Base-by-base conservation (phyloP, 1,140 invertebrate species). In the Subanguina moxae region DNA sequence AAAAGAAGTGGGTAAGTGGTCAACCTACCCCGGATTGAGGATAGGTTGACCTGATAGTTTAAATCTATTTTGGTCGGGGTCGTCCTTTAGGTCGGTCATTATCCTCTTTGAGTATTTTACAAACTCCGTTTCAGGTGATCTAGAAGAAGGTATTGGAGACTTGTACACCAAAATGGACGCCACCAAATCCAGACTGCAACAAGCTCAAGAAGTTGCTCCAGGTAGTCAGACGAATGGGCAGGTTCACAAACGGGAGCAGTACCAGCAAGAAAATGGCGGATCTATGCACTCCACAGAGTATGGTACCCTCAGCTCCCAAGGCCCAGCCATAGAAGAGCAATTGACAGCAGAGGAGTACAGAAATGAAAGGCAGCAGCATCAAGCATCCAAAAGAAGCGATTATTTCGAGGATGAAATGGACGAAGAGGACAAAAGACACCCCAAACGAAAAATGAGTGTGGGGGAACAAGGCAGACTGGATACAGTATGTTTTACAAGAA, bases 401-500 rank as follows among this genome's bases (percentile, higher is more conserved):
- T 52, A 52, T 15, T 52, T 52, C 17, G n/a, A 52, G 3, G 3
- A 52, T 52, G 3, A 25, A 21, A 21, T 52, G n/a, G 48, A 25
- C 23, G 15, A 52, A 8, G 23, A 25, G 1, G 42, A 27, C 52
- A 15, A 38, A 30, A 57, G 48, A 58, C 59, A 59, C 13, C 69
- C 58, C n/a, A 25, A 43, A 8, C 43, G 61, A 21, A 73, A 69
- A 57, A 72, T 73, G 64, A 68, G 52, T 62, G 28, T 75, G 15
- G 70, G 59, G 5, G 73, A 75, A 46, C 69, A 78, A 61, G 46
- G 70, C 1, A 38, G 71, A 23, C 62, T 74, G 17, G 48, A 21
- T 52, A 21, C 23, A 7, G n/a, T 52, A 52, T 7, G 23, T 52
- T 52, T 7, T 19, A n/a, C n/a, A 7, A 15, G 8, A 8, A 52